Base-by-base conservation (phyloP, 2,888 invertebrate species). In the Trichogramma evanescens region DNA sequence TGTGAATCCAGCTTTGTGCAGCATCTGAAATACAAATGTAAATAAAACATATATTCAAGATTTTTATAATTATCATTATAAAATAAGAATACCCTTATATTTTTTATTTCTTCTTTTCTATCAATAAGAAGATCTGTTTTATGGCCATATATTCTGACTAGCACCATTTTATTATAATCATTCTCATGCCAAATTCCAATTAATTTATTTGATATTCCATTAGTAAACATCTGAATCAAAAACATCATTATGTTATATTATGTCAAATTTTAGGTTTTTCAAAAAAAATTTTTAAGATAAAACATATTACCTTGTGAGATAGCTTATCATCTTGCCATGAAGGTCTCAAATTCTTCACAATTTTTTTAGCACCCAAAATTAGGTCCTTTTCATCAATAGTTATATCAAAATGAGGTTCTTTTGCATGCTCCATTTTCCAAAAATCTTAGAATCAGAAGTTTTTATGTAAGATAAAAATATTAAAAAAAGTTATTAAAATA, bases 61-160 rank as follows among this genome's bases (percentile, higher is more conserved):
- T 54, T 10, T 39, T 54, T 49, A 58, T 6, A 51, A 8, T 49
- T 48, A 26, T 57, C 43, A 51, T 41, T 56, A 60, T n/a, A 51
- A 53, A 52, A 41, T 45, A 55, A 54, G 26, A 10, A 48, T 60
- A 76, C 77, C 68, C 72, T 68, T 53, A 77, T 76, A 65, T 76
- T 77, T 66, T 85, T 83, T 60, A 87, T 86, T 81, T 96, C 95
- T 55, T 88, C 86, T 73, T 88, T 85, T 65, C 95, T 83, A 75
- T 97, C 93, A 73, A 97, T 95, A 65, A 97, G 84, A 67, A 92
- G 81, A 78, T 96, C 95, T 3, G 96, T 95, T 79, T 94, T 94
- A 70, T 89, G 86, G 41, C 97, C 97, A 81, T 95, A 96, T 64
- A 97, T 86, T 69, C 96, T 84, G 39, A 97, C 85, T 58, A 97